Conservation (phyloP, 2,888 invertebrate species). For the Gibbula magus region DNA sequence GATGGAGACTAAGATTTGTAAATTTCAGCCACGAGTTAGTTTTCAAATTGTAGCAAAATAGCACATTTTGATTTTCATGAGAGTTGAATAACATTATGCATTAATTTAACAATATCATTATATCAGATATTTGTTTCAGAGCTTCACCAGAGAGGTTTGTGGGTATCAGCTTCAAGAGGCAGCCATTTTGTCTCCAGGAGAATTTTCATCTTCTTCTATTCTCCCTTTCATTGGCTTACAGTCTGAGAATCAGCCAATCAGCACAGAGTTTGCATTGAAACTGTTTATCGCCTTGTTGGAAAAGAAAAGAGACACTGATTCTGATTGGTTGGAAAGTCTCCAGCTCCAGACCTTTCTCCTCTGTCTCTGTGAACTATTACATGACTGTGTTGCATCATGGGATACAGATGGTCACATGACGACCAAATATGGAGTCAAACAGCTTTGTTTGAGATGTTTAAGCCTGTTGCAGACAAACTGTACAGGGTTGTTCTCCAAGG, state of each 20-base stretch:
- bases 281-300: neutral
- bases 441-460: neutral
- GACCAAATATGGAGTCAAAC: neutral
- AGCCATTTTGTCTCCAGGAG: neutral
- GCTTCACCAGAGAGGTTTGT: neutral
- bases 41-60: too few species aligned
- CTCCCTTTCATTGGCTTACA: slow-evolving; percentile 11
- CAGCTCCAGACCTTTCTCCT: neutral
- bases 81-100: too few species aligned
- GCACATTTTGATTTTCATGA: too few species aligned
- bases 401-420: neutral
- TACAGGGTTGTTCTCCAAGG: neutral
- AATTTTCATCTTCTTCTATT: slow-evolving; percentile 1
- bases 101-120: too few species aligned
- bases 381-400: slow-evolving; percentile 2
- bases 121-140: neutral
- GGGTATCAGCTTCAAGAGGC: neutral
- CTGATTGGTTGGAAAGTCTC: neutral
- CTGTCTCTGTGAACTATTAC: neutral
- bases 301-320: neutral
- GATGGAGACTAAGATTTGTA: too few species aligned
- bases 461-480: neutral
- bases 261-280: neutral
- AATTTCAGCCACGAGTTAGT: too few species aligned
- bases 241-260: neutral